phyloP scores from a whole-genome alignment of 2,888 invertebrate genomes.

The Mythimna impura region DNA sequence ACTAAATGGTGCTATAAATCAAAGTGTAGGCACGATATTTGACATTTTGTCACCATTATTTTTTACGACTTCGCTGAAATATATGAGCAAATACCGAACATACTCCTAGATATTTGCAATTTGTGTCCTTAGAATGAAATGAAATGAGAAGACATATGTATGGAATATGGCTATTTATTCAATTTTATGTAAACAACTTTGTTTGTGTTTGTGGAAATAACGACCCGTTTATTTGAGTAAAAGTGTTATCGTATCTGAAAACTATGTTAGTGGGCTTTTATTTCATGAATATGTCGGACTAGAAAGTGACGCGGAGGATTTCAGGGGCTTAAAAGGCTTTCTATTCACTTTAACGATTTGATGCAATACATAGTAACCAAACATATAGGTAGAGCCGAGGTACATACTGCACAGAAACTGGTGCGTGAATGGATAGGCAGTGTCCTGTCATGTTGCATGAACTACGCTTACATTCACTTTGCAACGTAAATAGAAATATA shows the following conservation, averaged over 20 bases:
- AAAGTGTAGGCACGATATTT: conserved; percentile 54
- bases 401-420: conserved; percentile 10
- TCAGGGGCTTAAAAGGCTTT: conserved; percentile 21
- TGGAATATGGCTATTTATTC: conserved; percentile 43
- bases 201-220: conserved; percentile 41
- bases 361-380: conserved; percentile 18
- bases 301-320: conserved; percentile 15
- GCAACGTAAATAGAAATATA: conserved; percentile 3
- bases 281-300: conserved; percentile 20
- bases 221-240: conserved; percentile 13
- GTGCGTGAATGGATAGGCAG: conserved; percentile 8
- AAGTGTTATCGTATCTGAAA: conserved; percentile 15
- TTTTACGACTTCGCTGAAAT: conserved; percentile 40
- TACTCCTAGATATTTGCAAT: conserved; percentile 37
- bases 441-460: conserved; percentile 52
- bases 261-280: conserved; percentile 14
- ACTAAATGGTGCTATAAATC: conserved; percentile 54
- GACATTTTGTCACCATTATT: conserved; percentile 57
- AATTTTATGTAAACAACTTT: conserved; percentile 57
- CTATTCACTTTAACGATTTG: conserved; percentile 13
- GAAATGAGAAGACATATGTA: conserved; percentile 22
- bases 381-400: conserved; percentile 16
- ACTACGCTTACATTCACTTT: conserved; percentile 29
- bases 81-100: conserved; percentile 29
- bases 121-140: conserved; percentile 40